Base-by-base conservation (phyloP, 2,797 vertebrate genomes). In the Poecile montanus region DNA sequence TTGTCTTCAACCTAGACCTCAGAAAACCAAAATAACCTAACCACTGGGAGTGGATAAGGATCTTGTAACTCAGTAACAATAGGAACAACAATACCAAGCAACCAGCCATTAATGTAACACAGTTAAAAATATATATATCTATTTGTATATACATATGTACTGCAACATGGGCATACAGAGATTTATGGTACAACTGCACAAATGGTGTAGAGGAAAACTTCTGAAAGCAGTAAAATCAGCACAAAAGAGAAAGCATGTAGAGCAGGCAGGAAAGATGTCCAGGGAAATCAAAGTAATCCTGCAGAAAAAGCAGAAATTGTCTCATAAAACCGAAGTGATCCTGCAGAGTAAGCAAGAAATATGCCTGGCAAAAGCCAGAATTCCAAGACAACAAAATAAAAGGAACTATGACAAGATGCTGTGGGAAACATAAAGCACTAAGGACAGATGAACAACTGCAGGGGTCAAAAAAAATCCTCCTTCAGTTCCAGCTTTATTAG, bases 71-170 rank as follows among this genome's bases (percentile, higher is more conserved):
- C 40, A 38, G 22, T 13, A 54, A 54, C 23, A 63, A n/a, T 9
- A 68, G 2, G 20, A 92, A 32, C 21, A 62, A 45, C 13, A 80
- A 80, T 40, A 75, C 8, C 22, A 82, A 84, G 32, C 18, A 74
- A 81, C 5, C 66, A 91, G 51, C 20, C 22, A 68, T 26, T 68
- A 48, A 13, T 34, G 8, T 47, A 68, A 76, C 13, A 44, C 19
- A 72, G n/a, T 13, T 70, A 25, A 54, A 5, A 32, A 16, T 51
- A 23, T 40, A n/a, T 34, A 2, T 25, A 26, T 47, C 18, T 66
- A 14, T n/a, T 26, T 36, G 1, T n/a, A 58, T 13, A 2, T 32
- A 62, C 16, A 53, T 8, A 48, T 1, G 3, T 29, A 53, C 13
- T 4, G 8, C 44, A 71, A 72, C 70, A 19, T 61, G 27, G 21